Evolutionary conservation across 1,140 invertebrate species (phyloP), one percentile per base, ranked within the genome.

Genomic region (Propsilocerus akamusi): DNA sequence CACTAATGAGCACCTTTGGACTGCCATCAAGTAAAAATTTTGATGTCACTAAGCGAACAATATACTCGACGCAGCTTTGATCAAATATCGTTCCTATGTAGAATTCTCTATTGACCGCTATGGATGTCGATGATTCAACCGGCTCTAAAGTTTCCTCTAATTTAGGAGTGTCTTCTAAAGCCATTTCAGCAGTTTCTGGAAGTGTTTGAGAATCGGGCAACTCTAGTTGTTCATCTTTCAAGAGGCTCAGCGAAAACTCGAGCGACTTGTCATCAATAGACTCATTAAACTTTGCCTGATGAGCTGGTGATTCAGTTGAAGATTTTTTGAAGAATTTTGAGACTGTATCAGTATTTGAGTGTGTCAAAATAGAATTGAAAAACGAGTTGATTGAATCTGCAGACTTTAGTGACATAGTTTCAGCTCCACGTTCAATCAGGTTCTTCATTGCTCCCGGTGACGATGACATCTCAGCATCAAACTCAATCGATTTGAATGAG

Each of bases 21-120:
- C 56, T 59, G 30, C 82, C 81, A 25, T 70, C 69, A 11, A 91
- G 66, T 12, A 93, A 63, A 63, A 89, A 91, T 8, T 62, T 55
- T 4, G 59, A 61, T 10, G 60, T 52, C 5, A 65, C 56, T 25
- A 64, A 50, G 20, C 63, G 60, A 10, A 56, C 51, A 14, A 62
- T 64, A 46, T 64, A 65, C 46, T 56, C 55, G 5, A 65, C 49
- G 22, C 65, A 6, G 2, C 58, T 49, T 53, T 65, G 63, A 48
- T 65, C 63, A 48, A 58, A 54, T n/a, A 63, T 56, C 46, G 54
- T 57, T 26, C 63, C 63, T 50, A 65, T 49, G 7, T 25, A 22
- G 8, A 41, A n/a, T 6, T 41, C 17, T 46, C 41, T 22, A 20
- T 32, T 28, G 23, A 3, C 30, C 26, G 3, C 6, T 48, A 7